Percentiles rank a stretch among this genome's conserved stretches.
These are phyloP conservation scores for Lepidurus packardi DNA, from an alignment of 1,140 invertebrate species.

Conservation along the genomic window DNA sequence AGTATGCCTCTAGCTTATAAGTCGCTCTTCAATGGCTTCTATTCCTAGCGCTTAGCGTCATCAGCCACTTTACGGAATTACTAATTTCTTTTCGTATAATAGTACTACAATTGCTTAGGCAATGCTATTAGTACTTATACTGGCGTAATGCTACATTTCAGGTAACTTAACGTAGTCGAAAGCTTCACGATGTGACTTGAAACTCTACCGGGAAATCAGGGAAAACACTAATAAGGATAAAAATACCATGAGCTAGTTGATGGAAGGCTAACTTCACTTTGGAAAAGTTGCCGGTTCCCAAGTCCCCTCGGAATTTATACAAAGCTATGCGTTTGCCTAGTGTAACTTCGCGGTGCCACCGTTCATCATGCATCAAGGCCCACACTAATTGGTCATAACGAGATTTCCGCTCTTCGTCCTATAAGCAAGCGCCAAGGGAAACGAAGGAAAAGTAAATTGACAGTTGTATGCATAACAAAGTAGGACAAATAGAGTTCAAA, in stretches of 20 bases:
- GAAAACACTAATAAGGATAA: conserved; percentile 33
- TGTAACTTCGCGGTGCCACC: conserved; percentile 55
- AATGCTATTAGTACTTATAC: too few relatives aligned
- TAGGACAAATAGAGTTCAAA: background rate
- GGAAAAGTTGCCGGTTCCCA: conserved; percentile 83
- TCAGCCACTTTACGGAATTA: too few relatives aligned
- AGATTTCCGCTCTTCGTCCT: conserved; percentile 8
- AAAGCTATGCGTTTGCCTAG: conserved; percentile 62
- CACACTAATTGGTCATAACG: conserved; percentile 38
- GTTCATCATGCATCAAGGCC: conserved; percentile 47
- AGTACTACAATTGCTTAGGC: too few relatives aligned
- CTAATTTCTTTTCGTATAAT: too few relatives aligned
- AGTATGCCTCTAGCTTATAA: too few relatives aligned
- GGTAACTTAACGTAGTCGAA: too few relatives aligned
- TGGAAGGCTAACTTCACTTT: conserved; percentile 81
- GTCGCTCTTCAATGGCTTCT: too few relatives aligned
- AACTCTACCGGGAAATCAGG: too few relatives aligned
- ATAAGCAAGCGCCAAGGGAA: background rate
- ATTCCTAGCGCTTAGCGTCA: too few relatives aligned
- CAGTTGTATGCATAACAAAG: background rate
- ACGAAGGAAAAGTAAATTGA: background rate
- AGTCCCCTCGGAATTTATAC: conserved; percentile 60
- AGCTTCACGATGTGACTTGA: too few relatives aligned
- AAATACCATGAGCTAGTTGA: conserved; percentile 69
- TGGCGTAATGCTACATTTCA: too few relatives aligned